These are phyloP conservation scores for Plutella xylostella DNA, from an alignment of 2,888 invertebrate species.

Conservation along the genomic window DNA sequence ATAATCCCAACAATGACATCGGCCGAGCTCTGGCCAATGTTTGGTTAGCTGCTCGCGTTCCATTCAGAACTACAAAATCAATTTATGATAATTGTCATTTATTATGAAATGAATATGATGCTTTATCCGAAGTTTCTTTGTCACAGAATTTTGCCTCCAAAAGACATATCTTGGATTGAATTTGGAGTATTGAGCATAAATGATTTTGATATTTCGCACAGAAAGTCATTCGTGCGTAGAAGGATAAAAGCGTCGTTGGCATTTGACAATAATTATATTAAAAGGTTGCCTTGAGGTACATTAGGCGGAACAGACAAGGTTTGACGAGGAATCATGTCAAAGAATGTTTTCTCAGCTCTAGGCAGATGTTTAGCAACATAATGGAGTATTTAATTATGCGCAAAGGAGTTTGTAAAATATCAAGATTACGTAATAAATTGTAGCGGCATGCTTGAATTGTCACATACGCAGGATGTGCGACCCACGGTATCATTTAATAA, in stretches of 20 bases:
- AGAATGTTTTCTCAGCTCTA: constrained; percentile 59
- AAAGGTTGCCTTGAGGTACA: constrained; percentile 38
- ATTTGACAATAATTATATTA: constrained; percentile 63
- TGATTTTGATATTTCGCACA: constrained; percentile 54
- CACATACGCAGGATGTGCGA: too few species aligned
- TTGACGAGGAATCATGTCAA: constrained; percentile 39
- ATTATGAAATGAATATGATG: constrained; percentile 69
- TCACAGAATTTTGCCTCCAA: constrained; percentile 32
- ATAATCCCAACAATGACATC: constrained; percentile 49
- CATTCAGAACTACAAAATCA: constrained; percentile 59
- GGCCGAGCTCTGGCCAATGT: constrained; percentile 72
- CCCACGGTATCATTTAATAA: too few species aligned
- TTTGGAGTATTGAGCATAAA: constrained; percentile 43
- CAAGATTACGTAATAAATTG: neutral
- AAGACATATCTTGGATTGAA: constrained; percentile 39
- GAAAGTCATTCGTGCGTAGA: constrained; percentile 41
- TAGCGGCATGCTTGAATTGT: too few species aligned
- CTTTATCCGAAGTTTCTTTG: constrained; percentile 50
- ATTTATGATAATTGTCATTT: constrained; percentile 70
- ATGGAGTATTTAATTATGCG: constrained; percentile 6
- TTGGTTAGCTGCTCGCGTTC: constrained; percentile 73
- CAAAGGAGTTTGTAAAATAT: neutral
- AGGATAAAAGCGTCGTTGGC: constrained; percentile 35
- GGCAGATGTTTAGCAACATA: constrained; percentile 42
- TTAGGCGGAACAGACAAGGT: constrained; percentile 48